phyloP scores from a whole-genome alignment of 2,888 invertebrate genomes.

The Crossocerus cetratus region DNA sequence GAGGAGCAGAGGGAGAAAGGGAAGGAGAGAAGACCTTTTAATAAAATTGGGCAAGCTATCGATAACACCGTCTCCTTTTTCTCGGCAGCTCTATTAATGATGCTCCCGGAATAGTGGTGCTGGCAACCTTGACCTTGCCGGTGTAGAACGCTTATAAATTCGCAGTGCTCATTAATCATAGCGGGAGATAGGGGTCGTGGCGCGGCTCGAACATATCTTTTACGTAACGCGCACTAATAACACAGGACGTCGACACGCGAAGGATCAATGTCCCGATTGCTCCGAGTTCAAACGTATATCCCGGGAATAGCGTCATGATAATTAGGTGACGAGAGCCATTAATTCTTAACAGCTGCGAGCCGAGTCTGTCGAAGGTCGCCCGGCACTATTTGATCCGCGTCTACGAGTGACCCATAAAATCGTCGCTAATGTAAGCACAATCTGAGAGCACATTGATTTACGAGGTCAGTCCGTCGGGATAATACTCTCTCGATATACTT shows the following conservation, averaged over 20 bases:
- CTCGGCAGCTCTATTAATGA: neutral
- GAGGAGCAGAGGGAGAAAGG: no score
- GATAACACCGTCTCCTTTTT: neutral
- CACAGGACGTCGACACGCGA: conserved; percentile 34
- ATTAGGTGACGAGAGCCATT: conserved; percentile 40
- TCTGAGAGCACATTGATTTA: conserved; percentile 72
- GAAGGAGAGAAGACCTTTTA: neutral
- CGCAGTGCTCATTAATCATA: conserved; percentile 57
- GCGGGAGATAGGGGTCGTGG: conserved; percentile 39
- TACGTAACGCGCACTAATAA: conserved; percentile 44
- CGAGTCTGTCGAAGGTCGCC: conserved; percentile 45
- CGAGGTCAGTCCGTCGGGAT: conserved; percentile 60
- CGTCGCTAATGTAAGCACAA: conserved; percentile 72
- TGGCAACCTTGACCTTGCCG: conserved; percentile 39
- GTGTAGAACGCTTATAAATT: conserved; percentile 46
- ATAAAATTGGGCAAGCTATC: neutral
- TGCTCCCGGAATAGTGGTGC: neutral
- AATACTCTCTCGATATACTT: conserved; percentile 32
- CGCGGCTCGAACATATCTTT: conserved; percentile 45
- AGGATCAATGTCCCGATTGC: conserved; percentile 51
- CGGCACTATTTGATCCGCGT: conserved; percentile 49
- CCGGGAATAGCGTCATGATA: conserved; percentile 33
- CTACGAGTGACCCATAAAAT: conserved; percentile 71
- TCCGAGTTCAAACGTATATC: conserved; percentile 14
- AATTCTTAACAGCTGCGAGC: conserved; percentile 43